Conservation (phyloP, 2,888 invertebrate genomes). For the Saturnia pavonia region DNA sequence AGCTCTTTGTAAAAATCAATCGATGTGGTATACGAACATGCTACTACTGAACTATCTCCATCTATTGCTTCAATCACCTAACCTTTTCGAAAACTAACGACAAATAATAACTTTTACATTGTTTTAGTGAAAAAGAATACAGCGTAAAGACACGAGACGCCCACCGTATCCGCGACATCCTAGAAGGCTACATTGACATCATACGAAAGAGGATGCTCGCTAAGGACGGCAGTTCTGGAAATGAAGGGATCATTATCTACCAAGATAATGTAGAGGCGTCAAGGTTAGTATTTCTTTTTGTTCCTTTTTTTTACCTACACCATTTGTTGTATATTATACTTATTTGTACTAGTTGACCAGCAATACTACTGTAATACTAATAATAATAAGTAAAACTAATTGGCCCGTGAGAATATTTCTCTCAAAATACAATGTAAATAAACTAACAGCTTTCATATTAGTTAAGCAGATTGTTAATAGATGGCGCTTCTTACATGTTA, state of each 20-base stretch:
- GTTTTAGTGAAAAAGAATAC: constrained; percentile 94
- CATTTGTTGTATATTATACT: no score
- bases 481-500: no score
- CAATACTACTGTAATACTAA: no score
- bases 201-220: constrained; percentile 97
- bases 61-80: background rate
- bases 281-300: constrained; percentile 80
- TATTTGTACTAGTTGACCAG: no score
- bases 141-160: constrained; percentile 99
- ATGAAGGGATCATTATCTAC: constrained; percentile 85
- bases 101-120: background rate
- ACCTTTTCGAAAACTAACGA: background rate
- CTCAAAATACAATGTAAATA: no score
- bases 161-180: constrained; percentile 97
- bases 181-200: constrained; percentile 99
- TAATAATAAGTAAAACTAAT: no score
- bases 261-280: constrained; percentile 95
- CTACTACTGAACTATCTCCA: background rate
- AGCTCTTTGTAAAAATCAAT: no score
- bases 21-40: background rate
- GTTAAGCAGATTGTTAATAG: no score
- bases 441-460: no score
- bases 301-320: background rate
- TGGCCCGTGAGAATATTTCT: no score
- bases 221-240: constrained; percentile 91